A percentile compares a stretch with the other conserved stretches of the same genome.
These are phyloP conservation scores for Tuta absoluta DNA, from an alignment of 2,888 invertebrate species.

Conservation along the genomic window DNA sequence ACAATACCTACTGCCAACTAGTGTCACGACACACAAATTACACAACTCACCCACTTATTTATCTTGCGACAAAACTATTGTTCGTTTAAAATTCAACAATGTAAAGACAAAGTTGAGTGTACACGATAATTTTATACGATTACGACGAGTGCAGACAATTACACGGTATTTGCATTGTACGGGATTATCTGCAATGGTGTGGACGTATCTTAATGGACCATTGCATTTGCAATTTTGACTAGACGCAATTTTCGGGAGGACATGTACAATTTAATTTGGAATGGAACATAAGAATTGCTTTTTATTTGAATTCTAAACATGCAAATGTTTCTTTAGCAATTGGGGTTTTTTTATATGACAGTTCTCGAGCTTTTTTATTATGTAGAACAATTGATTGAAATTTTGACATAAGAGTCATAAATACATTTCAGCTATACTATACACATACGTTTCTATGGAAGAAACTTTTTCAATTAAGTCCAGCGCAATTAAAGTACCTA, in stretches of 20 bases:
- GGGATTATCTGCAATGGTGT: constrained; percentile 18
- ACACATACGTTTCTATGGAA: too few species aligned
- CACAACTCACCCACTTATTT: not conserved
- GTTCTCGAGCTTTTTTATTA: too few species aligned
- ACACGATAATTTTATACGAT: constrained; percentile 10
- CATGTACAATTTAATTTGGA: constrained; percentile 4
- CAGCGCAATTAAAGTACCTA: too few species aligned
- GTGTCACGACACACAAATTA: too few species aligned
- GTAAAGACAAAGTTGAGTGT: not conserved
- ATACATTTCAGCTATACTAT: too few species aligned
- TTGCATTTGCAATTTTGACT: constrained; percentile 17
- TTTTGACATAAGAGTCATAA: too few species aligned
- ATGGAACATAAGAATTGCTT: not conserved
- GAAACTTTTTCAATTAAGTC: too few species aligned
- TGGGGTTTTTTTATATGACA: too few species aligned
- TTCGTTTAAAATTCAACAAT: not conserved
- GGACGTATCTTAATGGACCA: constrained; percentile 20
- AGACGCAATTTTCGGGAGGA: not conserved
- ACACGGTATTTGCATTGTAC: constrained; percentile 19
- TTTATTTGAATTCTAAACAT: not conserved
- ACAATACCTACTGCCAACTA: too few species aligned
- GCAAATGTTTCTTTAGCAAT: too few species aligned
- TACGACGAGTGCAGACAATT: constrained; percentile 10
- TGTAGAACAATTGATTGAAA: too few species aligned
- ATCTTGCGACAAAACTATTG: not conserved